phyloP scores from a whole-genome alignment of 2,888 invertebrate genomes.

The Melinopterus prodromus region DNA sequence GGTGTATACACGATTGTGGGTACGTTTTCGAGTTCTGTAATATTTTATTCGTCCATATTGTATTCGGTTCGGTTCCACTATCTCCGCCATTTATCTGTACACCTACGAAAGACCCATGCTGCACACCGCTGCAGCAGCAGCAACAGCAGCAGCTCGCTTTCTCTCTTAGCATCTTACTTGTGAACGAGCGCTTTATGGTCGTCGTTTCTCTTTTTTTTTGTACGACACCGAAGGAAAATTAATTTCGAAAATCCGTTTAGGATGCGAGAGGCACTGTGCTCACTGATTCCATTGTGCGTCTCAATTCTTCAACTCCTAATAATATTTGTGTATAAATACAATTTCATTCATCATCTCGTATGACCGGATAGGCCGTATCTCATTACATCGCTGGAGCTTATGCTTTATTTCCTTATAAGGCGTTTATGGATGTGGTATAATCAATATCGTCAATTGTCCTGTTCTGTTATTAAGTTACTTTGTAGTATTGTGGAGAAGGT shows the following conservation, averaged over 20 bases:
- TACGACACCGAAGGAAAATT: constrained; percentile 55
- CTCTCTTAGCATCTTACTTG: background rate
- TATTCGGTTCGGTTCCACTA: constrained; percentile 46
- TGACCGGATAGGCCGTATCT: background rate
- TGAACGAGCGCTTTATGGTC: background rate
- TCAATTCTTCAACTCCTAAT: background rate
- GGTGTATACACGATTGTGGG: constrained; percentile 9
- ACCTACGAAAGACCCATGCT: constrained; percentile 45
- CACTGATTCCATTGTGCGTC: background rate
- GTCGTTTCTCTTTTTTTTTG: constrained; percentile 34
- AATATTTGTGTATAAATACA: background rate
- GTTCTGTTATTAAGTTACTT: too few species aligned
- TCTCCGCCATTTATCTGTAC: constrained; percentile 51
- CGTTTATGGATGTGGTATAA: background rate
- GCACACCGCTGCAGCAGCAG: background rate
- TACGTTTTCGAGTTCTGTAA: constrained; percentile 47
- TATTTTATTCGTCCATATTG: constrained; percentile 55
- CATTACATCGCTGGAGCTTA: background rate
- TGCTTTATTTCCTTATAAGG: background rate
- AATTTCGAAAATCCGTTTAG: constrained; percentile 55
- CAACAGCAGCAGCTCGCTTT: background rate
- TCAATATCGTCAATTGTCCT: too few species aligned
- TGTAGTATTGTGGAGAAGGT: too few species aligned
- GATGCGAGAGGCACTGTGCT: constrained; percentile 35
- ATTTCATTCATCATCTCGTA: background rate